phyloP scores from a whole-genome alignment of 2,888 invertebrate genomes.

The Torymus aiolomorphi region DNA sequence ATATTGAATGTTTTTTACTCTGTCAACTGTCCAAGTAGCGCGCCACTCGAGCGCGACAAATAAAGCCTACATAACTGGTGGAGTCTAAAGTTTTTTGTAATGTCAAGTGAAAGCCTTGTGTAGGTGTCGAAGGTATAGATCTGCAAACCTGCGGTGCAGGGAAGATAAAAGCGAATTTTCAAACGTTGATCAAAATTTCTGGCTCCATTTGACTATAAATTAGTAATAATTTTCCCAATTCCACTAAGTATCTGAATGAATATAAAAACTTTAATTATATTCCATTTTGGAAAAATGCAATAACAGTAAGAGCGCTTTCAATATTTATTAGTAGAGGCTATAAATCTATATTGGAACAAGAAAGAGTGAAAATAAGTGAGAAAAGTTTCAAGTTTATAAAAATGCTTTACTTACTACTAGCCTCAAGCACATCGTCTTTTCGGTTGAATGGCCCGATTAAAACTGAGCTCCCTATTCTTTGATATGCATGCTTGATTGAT shows the following conservation, averaged over 20 bases:
- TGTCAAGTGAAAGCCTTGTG: slow-evolving; percentile 50
- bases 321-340: too few species aligned
- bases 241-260: too few species aligned
- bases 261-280: too few species aligned
- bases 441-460: slow-evolving; percentile 45
- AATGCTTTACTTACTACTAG: slow-evolving; percentile 36
- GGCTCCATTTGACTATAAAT: too few species aligned
- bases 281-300: too few species aligned
- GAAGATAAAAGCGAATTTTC: too few species aligned
- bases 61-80: slow-evolving; percentile 51
- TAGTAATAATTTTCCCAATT: too few species aligned
- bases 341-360: background rate
- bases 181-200: too few species aligned
- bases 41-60: slow-evolving; percentile 30
- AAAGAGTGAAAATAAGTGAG: background rate
- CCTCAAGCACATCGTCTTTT: slow-evolving; percentile 40
- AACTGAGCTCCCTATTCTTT: slow-evolving; percentile 47
- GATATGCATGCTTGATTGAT: slow-evolving; percentile 45
- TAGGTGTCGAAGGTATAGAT: too few species aligned
- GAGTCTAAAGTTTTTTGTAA: slow-evolving; percentile 51
- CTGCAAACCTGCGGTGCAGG: too few species aligned
- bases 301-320: too few species aligned
- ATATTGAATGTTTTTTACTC: too few species aligned
- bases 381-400: background rate
- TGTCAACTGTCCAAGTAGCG: background rate